phyloP scores from a whole-genome alignment of 2,113 vertebrate species.

The Argyrosomus japonicus region DNA sequence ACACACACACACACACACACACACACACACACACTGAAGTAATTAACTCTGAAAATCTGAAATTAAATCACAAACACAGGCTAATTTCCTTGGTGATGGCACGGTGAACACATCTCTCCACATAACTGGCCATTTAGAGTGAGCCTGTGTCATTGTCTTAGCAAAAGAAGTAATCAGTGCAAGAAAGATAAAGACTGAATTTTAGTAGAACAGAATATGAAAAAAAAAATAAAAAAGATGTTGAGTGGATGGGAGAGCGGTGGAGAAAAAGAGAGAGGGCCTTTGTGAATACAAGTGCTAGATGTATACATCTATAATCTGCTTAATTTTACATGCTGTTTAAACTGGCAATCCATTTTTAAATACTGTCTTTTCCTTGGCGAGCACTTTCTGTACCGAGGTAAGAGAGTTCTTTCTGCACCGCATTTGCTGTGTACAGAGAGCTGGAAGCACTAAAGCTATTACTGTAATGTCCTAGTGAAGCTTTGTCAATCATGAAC shows the following conservation, averaged over 20 bases:
- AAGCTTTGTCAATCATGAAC: conserved; percentile 32
- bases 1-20: conserved; percentile 4
- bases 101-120: conserved; percentile 43
- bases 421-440: conserved; percentile 24
- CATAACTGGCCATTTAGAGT: conserved; percentile 47
- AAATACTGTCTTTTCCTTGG: conserved; percentile 50
- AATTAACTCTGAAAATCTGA: conserved; percentile 73
- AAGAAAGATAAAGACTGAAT: conserved; percentile 68
- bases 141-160: conserved; percentile 67
- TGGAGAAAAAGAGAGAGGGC: conserved; percentile 23
- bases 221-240: conserved; percentile 3
- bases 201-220: conserved; percentile 32
- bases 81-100: conserved; percentile 62
- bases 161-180: conserved; percentile 64
- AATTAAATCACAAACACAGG: conserved; percentile 71
- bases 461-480: conserved; percentile 28
- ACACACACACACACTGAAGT: conserved; percentile 21
- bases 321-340: conserved; percentile 65
- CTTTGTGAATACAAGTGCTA: conserved; percentile 48
- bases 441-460: conserved; percentile 13
- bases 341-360: conserved; percentile 65
- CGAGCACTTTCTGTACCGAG: conserved; percentile 13
- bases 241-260: conserved; percentile 15
- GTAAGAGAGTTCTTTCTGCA: conserved; percentile 35
- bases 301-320: conserved; percentile 58